These are phyloP conservation scores for Scotopteryx bipunctaria DNA, from an alignment of 2,888 invertebrate species.

Conservation along the genomic window DNA sequence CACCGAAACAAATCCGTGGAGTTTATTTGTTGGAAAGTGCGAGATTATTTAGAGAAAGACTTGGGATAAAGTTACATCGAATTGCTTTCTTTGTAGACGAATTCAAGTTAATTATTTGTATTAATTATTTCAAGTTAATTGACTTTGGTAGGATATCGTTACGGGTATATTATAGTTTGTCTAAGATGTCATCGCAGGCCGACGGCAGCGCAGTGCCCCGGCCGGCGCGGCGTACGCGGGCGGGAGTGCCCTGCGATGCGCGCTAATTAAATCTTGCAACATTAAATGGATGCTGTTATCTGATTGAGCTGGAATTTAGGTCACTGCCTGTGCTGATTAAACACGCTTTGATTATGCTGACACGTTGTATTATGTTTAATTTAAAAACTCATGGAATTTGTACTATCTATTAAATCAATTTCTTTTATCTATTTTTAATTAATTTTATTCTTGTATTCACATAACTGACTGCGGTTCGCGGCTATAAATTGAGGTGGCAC, in stretches of 20 bases:
- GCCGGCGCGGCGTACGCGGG: too few relatives aligned
- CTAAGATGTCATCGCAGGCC: not conserved
- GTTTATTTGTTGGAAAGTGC: constrained; percentile 10
- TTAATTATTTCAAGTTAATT: too few relatives aligned
- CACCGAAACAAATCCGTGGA: not conserved
- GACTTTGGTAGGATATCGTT: not conserved
- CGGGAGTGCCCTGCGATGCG: not conserved
- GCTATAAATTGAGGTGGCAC: too few relatives aligned
- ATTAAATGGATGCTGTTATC: constrained; percentile 1
- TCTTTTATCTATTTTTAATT: too few relatives aligned
- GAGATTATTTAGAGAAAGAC: constrained; percentile 2
- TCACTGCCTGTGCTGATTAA: not conserved
- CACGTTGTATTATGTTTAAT: too few relatives aligned
- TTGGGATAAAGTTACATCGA: not conserved
- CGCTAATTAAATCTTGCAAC: constrained; percentile 1
- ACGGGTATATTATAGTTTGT: not conserved
- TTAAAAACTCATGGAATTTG: too few relatives aligned
- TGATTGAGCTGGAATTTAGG: not conserved
- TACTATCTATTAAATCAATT: too few relatives aligned
- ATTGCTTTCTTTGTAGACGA: constrained; percentile 7
- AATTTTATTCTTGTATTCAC: too few relatives aligned
- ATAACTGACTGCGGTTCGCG: too few relatives aligned
- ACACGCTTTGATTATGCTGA: not conserved
- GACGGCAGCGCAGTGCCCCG: too few relatives aligned
- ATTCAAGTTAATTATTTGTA: not conserved